Base-by-base conservation (phyloP, 2,797 vertebrate genomes). In the Natrix natrix region DNA sequence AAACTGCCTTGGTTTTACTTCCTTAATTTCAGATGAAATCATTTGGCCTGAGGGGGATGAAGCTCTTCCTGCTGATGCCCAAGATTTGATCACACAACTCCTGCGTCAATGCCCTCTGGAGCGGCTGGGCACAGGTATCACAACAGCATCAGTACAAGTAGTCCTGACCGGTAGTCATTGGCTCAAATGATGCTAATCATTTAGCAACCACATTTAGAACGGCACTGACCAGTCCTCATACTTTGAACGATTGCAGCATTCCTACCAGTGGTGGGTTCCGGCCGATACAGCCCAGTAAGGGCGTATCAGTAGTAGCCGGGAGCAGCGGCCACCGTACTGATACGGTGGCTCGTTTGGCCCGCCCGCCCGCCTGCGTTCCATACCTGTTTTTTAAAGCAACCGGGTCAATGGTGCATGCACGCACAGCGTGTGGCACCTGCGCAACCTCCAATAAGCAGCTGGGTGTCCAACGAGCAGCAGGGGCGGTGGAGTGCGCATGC, bases 41-140 rank as follows among this genome's bases (percentile, higher is more conserved):
- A 98, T 99, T 93, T 99, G 99, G 99, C 99, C 99, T 0, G 98
- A 99, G 69, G 99, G 98, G 57, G 99, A 99, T 0, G 99, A 99
- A 78, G 97, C 98, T 5, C 98, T 99, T 86, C 99, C 99, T 0
- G 87, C 96, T 0, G 99, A 99, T 0, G 98, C 99, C 88, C 99
- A 99, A 96, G 99, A 99, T 95, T 96, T 99, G 95, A 99, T 99
- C 97, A 99, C 97, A 0, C 97, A 98, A 28, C 94, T 99, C 86
- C 98, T 99, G 56, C 98, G 98, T n/a, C 99, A 99, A 93, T 98
- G 98, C 95, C 98, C 99, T 0, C 97, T 99, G 32, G 99, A 99
- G 88, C 98, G 99, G 37, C 96, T 99, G 57, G 99, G 99, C 95
- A 99, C 99, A 12, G 99, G 99, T 99, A 97, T 22, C 0, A 92